phyloP scores from a whole-genome alignment of 1,140 invertebrate genomes.

The Drosophila obscura region DNA sequence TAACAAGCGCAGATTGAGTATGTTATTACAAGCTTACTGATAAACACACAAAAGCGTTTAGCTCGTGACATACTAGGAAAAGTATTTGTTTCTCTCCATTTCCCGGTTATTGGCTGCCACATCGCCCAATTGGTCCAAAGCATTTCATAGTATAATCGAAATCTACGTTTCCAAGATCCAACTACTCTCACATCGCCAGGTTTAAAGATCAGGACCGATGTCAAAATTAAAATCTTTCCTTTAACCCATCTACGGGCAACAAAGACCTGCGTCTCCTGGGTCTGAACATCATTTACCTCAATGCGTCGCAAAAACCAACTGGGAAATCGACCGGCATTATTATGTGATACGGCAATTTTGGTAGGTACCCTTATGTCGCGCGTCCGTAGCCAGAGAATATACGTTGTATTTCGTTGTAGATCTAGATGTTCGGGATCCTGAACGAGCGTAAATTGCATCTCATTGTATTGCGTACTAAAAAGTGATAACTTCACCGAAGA shows the following conservation, averaged over 20 bases:
- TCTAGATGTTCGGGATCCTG: conserved; percentile 44
- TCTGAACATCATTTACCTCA: conserved; percentile 47
- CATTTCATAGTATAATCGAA: conserved; percentile 17
- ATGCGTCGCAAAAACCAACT: conserved; percentile 47
- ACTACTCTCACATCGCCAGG: not conserved
- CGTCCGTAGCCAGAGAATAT: conserved; percentile 42
- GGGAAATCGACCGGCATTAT: conserved; percentile 52
- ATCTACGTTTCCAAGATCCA: conserved; percentile 17
- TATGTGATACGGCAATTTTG: conserved; percentile 31
- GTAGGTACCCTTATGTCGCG: conserved; percentile 56
- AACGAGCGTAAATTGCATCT: conserved; percentile 19
- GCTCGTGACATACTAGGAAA: conserved; percentile 31
- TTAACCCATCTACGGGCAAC: conserved; percentile 34
- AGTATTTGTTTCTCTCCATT: conserved; percentile 33
- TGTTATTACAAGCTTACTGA: conserved; percentile 22
- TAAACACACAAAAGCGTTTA: conserved; percentile 41
- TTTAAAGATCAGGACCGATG: conserved; percentile 18
- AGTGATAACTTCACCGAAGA: conserved; percentile 33
- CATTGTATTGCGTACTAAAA: not conserved
- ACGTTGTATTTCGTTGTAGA: conserved; percentile 30
- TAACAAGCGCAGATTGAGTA: conserved; percentile 6
- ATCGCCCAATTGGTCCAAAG: conserved; percentile 52
- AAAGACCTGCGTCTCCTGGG: conserved; percentile 40
- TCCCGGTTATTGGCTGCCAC: conserved; percentile 49
- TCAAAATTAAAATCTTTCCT: conserved; percentile 7